Evolutionary conservation across 2,797 vertebrate genomes (phyloP), one percentile per base, ranked within the genome.

Genomic region (Hybognathus amarus): DNA sequence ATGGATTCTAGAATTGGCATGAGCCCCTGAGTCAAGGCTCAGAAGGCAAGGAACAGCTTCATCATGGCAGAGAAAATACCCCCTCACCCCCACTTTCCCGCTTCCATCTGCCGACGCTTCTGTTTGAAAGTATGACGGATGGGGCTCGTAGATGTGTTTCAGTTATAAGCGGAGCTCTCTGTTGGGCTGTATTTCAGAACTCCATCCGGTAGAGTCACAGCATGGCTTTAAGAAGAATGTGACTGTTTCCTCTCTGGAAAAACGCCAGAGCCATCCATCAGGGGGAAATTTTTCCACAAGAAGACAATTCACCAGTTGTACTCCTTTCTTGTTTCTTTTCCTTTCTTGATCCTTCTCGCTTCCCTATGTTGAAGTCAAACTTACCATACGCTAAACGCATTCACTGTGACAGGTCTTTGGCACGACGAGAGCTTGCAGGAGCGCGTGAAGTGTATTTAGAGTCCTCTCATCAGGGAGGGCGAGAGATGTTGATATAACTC

Each of bases 401-500:
- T 79, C 71, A 66, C 71, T 38, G 42, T 81, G 86, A 84, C 59
- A 67, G 84, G 42, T 22, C 86, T 84, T 77, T 74, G 82, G 88
- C 86, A 84, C 77, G 81, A 64, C 71, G 27, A 80, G 76, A 64
- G 68, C 36, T 77, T 71, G 71, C 33, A 77, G 64, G 40, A 47
- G 84, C 15, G 74, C 33, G 75, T 83, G 61, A 84, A 50, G 64
- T 82, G 80, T 85, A 75, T 80, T 69, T 81, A 45, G 68, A 64
- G 45, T 83, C 59, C 78, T 87, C 64, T 87, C 80, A 77, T 78
- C 78, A 77, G 76, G 69, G 17, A 87, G 80, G 77, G 86, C 80
- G 68, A 67, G 79, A 78, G 63, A 84, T 88, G 88, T 88, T 90
- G 90, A 91, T 88, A 90, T 84, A 90, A 86, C 83, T 63, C 79